phyloP scores from a whole-genome alignment of 1,140 invertebrate genomes.

The Solenopsis fugax region DNA sequence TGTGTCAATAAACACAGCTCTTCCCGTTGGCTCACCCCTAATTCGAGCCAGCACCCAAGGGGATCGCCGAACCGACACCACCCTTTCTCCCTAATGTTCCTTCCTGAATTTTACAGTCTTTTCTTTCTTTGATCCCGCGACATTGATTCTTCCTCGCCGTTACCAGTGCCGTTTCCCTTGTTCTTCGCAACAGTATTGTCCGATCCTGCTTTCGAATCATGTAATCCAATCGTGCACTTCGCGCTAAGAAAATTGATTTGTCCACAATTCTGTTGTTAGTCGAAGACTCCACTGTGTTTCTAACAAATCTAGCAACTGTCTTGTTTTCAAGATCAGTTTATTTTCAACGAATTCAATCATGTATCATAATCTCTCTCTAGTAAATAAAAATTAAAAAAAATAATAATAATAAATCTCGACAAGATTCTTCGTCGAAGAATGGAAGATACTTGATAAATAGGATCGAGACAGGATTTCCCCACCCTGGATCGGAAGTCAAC shows the following conservation, averaged over 20 bases:
- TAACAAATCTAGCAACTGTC: background rate
- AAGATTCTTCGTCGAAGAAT: background rate
- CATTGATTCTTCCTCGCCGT: constrained; percentile 16
- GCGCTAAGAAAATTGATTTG: constrained; percentile 9
- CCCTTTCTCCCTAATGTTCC: constrained; percentile 70
- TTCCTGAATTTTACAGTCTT: constrained; percentile 75
- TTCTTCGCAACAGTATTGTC: background rate
- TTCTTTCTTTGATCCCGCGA: constrained; percentile 45
- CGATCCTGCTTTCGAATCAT: background rate
- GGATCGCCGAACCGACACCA: constrained; percentile 79
- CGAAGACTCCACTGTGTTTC: background rate
- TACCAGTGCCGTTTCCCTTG: background rate
- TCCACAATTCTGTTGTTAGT: background rate
- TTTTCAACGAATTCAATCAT: background rate
- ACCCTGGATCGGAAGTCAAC: constrained; percentile 13
- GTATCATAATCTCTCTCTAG: background rate
- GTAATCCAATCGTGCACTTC: constrained; percentile 17
- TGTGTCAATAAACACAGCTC: constrained; percentile 81
- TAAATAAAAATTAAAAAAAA: background rate
- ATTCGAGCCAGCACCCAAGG: constrained; percentile 74
- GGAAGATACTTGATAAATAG: constrained; percentile 16
- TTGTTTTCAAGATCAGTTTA: background rate
- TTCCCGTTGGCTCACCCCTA: constrained; percentile 79
- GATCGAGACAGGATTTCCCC: background rate
- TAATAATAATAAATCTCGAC: constrained; percentile 3